Conservation (phyloP, 1,140 invertebrate genomes). For the Eufriesea mexicana region DNA sequence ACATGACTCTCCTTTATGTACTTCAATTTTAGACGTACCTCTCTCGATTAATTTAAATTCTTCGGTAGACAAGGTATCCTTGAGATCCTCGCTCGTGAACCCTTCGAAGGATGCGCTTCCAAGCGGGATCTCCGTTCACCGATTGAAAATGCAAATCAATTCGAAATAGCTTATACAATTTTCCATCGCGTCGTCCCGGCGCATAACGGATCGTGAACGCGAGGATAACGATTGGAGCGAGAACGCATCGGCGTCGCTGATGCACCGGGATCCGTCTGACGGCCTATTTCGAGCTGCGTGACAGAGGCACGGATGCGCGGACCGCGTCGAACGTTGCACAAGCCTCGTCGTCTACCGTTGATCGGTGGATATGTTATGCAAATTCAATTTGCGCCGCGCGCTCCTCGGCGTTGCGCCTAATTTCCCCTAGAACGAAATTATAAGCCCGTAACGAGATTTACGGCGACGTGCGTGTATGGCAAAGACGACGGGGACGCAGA, state of each 20-base stretch:
- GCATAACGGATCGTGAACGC: conserved; percentile 15
- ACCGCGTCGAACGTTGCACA: conserved; percentile 27
- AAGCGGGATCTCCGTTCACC: background rate
- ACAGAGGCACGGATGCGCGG: conserved; percentile 44
- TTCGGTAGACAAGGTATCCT: no score
- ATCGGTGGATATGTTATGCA: conserved; percentile 72
- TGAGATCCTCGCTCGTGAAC: no score
- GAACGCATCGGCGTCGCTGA: conserved; percentile 6
- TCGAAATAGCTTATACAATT: background rate
- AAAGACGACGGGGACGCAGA: background rate
- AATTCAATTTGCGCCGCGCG: conserved; percentile 65
- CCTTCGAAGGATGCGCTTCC: background rate
- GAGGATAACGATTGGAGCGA: conserved; percentile 14
- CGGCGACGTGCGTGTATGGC: conserved; percentile 56
- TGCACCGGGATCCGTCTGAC: conserved; percentile 49
- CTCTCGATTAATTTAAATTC: no score
- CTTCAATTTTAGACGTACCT: no score
- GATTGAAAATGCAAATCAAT: conserved; percentile 28
- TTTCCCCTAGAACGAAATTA: conserved; percentile 72
- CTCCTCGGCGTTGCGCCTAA: conserved; percentile 63
- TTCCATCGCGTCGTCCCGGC: background rate
- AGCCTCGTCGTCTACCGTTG: conserved; percentile 42
- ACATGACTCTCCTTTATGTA: no score
- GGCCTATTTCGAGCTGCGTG: conserved; percentile 55
- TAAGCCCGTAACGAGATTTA: conserved; percentile 71